These are phyloP conservation scores for Lagodon rhomboides DNA, from an alignment of 2,797 vertebrate genomes.

Conservation along the genomic window DNA sequence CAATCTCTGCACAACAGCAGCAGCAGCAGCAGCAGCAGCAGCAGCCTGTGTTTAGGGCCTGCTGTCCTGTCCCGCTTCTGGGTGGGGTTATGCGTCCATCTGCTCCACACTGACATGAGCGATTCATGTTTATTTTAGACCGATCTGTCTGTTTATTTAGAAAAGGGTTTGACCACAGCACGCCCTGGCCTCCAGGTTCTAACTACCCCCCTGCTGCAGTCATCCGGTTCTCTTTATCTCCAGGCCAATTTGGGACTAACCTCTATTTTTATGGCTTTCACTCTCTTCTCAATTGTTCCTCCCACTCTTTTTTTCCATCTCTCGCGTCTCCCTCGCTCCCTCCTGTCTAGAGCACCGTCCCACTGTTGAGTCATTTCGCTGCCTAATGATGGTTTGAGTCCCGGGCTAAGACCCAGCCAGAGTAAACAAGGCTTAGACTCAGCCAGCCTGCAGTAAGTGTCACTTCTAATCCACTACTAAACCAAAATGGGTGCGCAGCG, in stretches of 20 bases:
- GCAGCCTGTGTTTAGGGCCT: conserved; percentile 33
- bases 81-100: conserved; percentile 66
- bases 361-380: conserved; percentile 69
- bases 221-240: conserved; percentile 37
- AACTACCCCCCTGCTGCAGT: conserved; percentile 32
- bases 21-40: conserved; percentile 53
- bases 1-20: conserved; percentile 35
- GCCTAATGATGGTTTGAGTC: conserved; percentile 75
- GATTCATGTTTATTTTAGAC: conserved; percentile 74
- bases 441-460: conserved; percentile 77
- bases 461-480: conserved; percentile 75
- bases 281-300: conserved; percentile 20
- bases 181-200: conserved; percentile 57
- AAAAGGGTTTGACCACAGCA: conserved; percentile 69
- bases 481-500: conserved; percentile 58
- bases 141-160: conserved; percentile 76
- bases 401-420: conserved; percentile 63
- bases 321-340: conserved; percentile 16
- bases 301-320: conserved; percentile 28
- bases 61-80: conserved; percentile 46
- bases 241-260: conserved; percentile 41
- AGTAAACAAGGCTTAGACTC: conserved; percentile 76
- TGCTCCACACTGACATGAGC: conserved; percentile 55
- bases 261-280: conserved; percentile 31
- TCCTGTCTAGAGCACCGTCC: conserved; percentile 39